Conservation (phyloP, 2,797 vertebrate genomes). For the Hapalemur alaotrensis region DNA sequence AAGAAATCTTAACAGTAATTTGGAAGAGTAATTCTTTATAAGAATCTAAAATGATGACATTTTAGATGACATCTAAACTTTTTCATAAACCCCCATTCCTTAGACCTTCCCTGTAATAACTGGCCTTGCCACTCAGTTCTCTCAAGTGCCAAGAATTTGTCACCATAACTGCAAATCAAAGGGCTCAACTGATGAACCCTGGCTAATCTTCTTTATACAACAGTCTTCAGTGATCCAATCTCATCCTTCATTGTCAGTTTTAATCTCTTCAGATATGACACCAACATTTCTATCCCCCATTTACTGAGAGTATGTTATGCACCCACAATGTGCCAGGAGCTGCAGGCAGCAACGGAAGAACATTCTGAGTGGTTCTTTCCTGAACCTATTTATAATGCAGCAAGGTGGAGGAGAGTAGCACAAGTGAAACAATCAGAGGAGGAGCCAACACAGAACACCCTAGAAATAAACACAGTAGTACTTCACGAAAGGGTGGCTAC, state of each 20-base stretch:
- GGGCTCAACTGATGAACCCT: neutral
- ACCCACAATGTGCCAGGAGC: neutral
- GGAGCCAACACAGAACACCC: neutral
- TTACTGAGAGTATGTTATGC: neutral
- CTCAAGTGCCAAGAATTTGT: neutral
- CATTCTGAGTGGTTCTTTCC: neutral
- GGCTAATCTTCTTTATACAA: neutral
- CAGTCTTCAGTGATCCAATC: neutral
- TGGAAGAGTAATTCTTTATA: neutral
- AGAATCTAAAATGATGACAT: neutral
- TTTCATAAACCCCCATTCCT: neutral
- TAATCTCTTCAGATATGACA: neutral
- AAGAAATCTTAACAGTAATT: neutral
- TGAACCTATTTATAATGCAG: neutral
- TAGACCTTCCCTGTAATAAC: neutral
- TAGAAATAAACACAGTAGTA: neutral
- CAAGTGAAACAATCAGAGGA: neutral
- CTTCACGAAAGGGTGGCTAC: neutral
- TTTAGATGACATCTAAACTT: neutral
- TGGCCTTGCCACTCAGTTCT: neutral
- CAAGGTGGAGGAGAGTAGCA: neutral
- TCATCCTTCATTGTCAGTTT: neutral
- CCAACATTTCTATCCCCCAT: neutral
- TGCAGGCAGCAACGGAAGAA: neutral
- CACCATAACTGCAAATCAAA: neutral